These are phyloP conservation scores for Sussaba pulchella DNA, from an alignment of 2,888 invertebrate species.

Conservation along the genomic window DNA sequence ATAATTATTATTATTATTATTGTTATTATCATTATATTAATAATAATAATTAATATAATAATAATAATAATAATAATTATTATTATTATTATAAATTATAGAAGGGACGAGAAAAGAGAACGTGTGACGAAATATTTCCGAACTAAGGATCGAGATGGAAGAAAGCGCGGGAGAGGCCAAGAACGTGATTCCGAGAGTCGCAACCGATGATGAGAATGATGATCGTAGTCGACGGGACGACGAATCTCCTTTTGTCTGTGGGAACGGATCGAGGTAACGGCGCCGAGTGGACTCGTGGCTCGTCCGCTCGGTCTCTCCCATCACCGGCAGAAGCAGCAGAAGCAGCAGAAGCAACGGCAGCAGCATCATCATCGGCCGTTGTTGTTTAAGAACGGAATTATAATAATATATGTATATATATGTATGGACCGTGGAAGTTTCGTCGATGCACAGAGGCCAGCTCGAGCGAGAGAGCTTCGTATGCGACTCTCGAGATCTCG, in stretches of 20 bases:
- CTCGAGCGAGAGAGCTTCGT: too few species aligned
- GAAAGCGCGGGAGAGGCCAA: conserved; percentile 39
- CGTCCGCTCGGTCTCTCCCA: neutral
- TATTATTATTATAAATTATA: too few species aligned
- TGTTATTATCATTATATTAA: too few species aligned
- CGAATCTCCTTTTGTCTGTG: conserved; percentile 82
- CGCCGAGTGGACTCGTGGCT: conserved; percentile 49
- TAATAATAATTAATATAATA: too few species aligned
- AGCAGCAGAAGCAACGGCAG: neutral
- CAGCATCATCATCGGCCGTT: conserved; percentile 33
- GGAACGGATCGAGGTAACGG: conserved; percentile 73
- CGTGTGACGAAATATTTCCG: too few species aligned
- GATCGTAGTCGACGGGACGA: conserved; percentile 81
- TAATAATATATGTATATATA: conserved; percentile 46
- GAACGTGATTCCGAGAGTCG: conserved; percentile 49
- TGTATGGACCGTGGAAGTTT: conserved; percentile 18
- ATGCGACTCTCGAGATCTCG: conserved; percentile 43
- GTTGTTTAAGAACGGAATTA: conserved; percentile 51
- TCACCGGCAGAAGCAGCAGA: conserved; percentile 5
- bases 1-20: too few species aligned
- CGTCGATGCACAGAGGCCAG: conserved; percentile 24
- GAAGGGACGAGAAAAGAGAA: too few species aligned
- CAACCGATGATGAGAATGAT: conserved; percentile 75
- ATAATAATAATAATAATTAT: too few species aligned
- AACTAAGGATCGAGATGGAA: neutral